Base-by-base conservation (phyloP, 1,140 invertebrate species). In the Penaeus indicus region DNA sequence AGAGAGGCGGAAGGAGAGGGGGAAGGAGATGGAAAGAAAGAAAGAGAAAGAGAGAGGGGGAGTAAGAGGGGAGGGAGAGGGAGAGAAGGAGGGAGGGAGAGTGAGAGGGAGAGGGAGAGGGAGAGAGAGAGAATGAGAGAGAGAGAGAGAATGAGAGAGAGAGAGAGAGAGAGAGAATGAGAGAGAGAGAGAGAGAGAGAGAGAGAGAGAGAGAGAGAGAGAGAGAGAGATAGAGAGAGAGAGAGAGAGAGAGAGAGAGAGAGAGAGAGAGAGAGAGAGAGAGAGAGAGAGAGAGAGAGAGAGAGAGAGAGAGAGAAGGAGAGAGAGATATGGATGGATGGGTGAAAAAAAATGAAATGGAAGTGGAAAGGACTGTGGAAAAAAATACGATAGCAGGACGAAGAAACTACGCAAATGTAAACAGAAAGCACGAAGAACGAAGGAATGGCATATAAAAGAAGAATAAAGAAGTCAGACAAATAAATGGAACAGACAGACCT, bases 261-360 rank as follows among this genome's bases (percentile, higher is more conserved):
- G 69, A 75, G 69, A 75, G 69, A 75, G 3, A 78, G 75, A 78
- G 75, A 78, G 77, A 79, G 77, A 79, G 38, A 79, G 77, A 79
- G 38, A 47, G 38, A 79, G 77, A 79, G 22, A 47, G 38, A 79
- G 38, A 79, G 22, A 47, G 38, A 79, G 77, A 79, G 77, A 79
- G 38, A 47, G 38, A 47, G 38, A 47, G 38, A 47, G 38, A 79
- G 77, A 79, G 32, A 8, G 22, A 22, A 47, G 22, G 5, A 47
- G 77, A 79, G 32, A 47, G 38, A 42, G 38, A 47, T 11, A 42
- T 5, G 47, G 22, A 79, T 5, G 47, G 22, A 22, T 38, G 47
- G 75, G 42, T n/a, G 42, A 38, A 78, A 38, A 78, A 38, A 78
- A 38, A 32, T 19, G 25, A 25, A 77, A 27, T 22, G 27, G 32